These are phyloP conservation scores for Argyrosomus regius DNA, from an alignment of 2,797 vertebrate genomes.

Conservation along the genomic window DNA sequence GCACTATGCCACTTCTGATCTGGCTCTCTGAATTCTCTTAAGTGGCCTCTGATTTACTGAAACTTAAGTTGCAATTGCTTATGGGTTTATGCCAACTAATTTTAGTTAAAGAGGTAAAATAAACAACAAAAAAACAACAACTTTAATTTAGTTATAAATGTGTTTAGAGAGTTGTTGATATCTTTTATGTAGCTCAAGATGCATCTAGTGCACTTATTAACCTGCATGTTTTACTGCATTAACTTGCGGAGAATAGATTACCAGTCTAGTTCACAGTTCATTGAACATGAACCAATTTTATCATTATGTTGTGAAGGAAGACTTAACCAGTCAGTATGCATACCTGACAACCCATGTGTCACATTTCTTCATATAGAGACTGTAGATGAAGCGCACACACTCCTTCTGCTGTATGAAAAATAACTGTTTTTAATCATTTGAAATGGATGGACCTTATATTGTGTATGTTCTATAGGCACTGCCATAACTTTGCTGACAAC, in stretches of 20 bases:
- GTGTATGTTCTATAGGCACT: background rate
- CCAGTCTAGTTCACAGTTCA: background rate
- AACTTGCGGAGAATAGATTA: background rate
- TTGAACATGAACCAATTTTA: background rate
- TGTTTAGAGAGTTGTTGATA: too few species aligned
- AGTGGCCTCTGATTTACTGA: background rate
- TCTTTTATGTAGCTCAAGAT: background rate
- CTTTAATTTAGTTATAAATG: background rate
- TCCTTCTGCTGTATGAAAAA: background rate
- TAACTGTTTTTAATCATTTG: background rate
- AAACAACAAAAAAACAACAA: background rate
- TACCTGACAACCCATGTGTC: background rate
- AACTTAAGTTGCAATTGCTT: background rate
- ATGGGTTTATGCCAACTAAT: background rate
- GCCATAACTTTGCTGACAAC: too few species aligned
- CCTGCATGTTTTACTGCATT: background rate
- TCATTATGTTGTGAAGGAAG: background rate
- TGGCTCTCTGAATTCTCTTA: background rate
- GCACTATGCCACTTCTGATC: background rate
- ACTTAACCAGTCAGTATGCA: background rate
- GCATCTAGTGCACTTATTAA: background rate
- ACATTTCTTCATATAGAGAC: background rate
- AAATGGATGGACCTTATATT: background rate
- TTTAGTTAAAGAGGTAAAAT: background rate
- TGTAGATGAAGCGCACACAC: background rate